A percentile compares a stretch with the other conserved stretches of the same genome.
phyloP scores from a whole-genome alignment of 2,113 vertebrate genomes.

The Cebus imitator region DNA sequence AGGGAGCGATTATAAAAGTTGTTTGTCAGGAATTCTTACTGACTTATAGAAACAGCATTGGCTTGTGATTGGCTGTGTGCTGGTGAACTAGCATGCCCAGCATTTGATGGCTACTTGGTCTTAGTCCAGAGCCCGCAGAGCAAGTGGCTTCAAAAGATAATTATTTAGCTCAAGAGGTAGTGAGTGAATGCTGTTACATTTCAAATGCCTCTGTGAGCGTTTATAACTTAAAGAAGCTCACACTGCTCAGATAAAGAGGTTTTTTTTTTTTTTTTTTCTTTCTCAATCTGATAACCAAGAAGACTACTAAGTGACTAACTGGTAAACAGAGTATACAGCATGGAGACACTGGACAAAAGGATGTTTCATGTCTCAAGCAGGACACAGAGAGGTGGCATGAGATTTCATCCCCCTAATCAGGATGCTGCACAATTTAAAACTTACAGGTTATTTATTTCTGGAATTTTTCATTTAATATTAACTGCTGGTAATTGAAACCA shows the following conservation, averaged over 20 bases:
- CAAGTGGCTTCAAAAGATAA: not conserved
- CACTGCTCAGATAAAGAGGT: not conserved
- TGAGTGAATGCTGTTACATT: not conserved
- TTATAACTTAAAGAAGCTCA: not conserved
- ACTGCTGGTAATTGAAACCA: not conserved
- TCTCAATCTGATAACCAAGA: not conserved
- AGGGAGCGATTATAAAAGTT: not conserved
- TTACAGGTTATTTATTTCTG: not conserved
- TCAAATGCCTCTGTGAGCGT: not conserved
- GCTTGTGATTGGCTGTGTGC: not conserved
- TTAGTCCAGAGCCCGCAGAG: not conserved
- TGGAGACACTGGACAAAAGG: not conserved
- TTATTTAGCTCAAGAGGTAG: not conserved
- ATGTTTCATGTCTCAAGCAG: not conserved
- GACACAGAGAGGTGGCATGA: not conserved
- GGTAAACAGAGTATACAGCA: not conserved
- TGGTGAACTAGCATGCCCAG: not conserved
- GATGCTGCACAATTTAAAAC: not conserved
- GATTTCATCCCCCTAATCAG: not conserved
- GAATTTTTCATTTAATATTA: not conserved
- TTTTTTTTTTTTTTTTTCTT: not conserved
- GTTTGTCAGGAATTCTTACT: not conserved
- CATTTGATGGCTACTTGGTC: not conserved
- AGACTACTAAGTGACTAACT: not conserved
- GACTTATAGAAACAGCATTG: not conserved